phyloP scores from a whole-genome alignment of 2,797 vertebrate genomes.

The Siniperca scherzeri region DNA sequence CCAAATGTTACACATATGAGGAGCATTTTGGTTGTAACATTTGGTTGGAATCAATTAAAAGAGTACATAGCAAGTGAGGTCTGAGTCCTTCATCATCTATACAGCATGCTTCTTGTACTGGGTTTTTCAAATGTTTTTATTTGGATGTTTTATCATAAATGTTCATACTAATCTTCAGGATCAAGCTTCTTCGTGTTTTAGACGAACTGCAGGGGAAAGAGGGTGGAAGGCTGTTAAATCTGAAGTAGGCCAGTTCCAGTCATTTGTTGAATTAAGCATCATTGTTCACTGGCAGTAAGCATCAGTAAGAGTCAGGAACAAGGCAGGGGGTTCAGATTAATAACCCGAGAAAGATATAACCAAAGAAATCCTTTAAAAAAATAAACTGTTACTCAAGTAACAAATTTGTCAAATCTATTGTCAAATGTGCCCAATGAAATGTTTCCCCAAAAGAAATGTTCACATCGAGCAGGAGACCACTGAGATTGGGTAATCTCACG shows the following conservation, averaged over 20 bases:
- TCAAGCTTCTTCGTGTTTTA: background rate
- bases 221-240: background rate
- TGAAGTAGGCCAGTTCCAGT: slow-evolving; percentile 6
- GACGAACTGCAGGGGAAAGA: background rate
- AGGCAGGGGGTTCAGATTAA: background rate
- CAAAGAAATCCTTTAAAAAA: background rate
- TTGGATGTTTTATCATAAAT: background rate
- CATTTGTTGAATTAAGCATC: background rate
- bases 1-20: too few relatives aligned
- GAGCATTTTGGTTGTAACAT: too few relatives aligned
- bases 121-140: background rate
- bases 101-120: background rate
- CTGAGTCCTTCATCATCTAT: background rate
- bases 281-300: background rate
- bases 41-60: background rate
- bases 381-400: background rate
- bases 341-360: background rate
- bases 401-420: too few relatives aligned
- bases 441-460: slow-evolving; percentile 22
- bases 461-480: slow-evolving; percentile 27
- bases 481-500: slow-evolving; percentile 22
- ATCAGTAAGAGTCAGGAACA: background rate
- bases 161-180: background rate
- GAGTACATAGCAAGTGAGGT: background rate
- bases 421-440: background rate